Percentiles rank a stretch among this genome's conserved stretches.
phyloP scores from a whole-genome alignment of 1,140 invertebrate genomes.

The Paralvinella palmiformis region DNA sequence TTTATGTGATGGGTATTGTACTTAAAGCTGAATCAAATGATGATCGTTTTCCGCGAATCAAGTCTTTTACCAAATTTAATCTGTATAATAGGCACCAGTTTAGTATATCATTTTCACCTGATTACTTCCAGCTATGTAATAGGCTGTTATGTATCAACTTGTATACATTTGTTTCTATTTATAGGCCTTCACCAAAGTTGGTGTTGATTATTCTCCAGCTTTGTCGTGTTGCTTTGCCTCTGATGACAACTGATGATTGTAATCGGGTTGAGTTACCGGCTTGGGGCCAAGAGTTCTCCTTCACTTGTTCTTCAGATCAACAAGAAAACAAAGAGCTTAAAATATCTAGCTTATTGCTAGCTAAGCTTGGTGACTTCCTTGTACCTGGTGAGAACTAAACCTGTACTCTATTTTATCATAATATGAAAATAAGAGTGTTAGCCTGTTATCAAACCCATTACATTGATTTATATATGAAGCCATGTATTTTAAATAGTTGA shows the following conservation, averaged over 20 bases:
- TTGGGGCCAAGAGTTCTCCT: slow-evolving; percentile 28
- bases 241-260: slow-evolving; percentile 44
- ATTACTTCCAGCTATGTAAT: too few species aligned
- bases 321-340: slow-evolving; percentile 34
- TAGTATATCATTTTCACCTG: too few species aligned
- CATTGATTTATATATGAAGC: too few species aligned
- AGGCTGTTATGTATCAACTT: background rate
- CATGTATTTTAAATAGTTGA: too few species aligned
- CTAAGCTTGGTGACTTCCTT: slow-evolving; percentile 49
- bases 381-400: slow-evolving; percentile 38
- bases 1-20: too few species aligned
- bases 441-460: too few species aligned
- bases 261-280: slow-evolving; percentile 40
- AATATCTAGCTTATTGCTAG: slow-evolving; percentile 45
- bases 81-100: too few species aligned
- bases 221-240: slow-evolving; percentile 46
- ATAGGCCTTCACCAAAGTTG: slow-evolving; percentile 47
- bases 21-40: too few species aligned
- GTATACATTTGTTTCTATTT: slow-evolving; percentile 12
- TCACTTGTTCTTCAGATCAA: background rate
- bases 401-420: too few species aligned
- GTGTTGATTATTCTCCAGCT: slow-evolving; percentile 49
- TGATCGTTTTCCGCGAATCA: too few species aligned
- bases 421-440: too few species aligned
- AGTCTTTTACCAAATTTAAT: too few species aligned